A percentile compares a stretch with the other conserved stretches of the same genome.
These are phyloP conservation scores for Salmo trutta DNA, from an alignment of 2,797 vertebrate genomes.

Conservation along the genomic window DNA sequence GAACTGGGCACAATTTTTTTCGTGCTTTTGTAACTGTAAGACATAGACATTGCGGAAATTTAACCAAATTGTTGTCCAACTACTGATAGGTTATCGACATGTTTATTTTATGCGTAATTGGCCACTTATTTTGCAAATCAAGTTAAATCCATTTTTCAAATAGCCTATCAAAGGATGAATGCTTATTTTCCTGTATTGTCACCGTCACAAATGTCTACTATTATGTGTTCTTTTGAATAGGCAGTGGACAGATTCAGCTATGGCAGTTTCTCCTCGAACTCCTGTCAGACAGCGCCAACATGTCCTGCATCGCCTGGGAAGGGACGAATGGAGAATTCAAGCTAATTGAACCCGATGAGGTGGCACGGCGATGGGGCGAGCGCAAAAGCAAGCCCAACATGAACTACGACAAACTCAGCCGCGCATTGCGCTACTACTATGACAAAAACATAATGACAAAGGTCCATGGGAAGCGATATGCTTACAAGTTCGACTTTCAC, in stretches of 20 bases:
- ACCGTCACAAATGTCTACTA: not conserved
- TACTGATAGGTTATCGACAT: not conserved
- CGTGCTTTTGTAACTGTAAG: not conserved
- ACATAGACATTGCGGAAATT: not conserved
- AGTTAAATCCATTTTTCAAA: not conserved
- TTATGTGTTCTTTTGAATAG: conserved; percentile 63
- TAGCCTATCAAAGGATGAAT: not conserved
- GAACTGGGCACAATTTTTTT: not conserved
- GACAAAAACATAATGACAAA: conserved; percentile 99
- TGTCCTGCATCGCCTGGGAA: conserved; percentile 96
- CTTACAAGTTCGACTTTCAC: conserved; percentile 98
- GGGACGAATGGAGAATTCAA: conserved; percentile 98
- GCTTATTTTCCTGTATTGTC: not conserved
- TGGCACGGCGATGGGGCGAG: conserved; percentile 95
- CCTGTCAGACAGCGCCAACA: conserved; percentile 90
- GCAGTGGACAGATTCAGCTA: conserved; percentile 97
- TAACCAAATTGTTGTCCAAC: not conserved
- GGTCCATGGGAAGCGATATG: conserved; percentile 96
- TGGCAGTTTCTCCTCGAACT: conserved; percentile 98
- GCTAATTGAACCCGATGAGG: conserved; percentile 95
- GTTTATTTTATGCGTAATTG: not conserved
- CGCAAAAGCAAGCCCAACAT: conserved; percentile 99
- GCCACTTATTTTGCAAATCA: not conserved
- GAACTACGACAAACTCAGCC: conserved; percentile 99
- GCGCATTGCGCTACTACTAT: conserved; percentile 96